Evolutionary conservation across 2,113 vertebrate species (phyloP), one percentile per base, ranked within the genome.

Genomic region (Caloenas nicobarica): DNA sequence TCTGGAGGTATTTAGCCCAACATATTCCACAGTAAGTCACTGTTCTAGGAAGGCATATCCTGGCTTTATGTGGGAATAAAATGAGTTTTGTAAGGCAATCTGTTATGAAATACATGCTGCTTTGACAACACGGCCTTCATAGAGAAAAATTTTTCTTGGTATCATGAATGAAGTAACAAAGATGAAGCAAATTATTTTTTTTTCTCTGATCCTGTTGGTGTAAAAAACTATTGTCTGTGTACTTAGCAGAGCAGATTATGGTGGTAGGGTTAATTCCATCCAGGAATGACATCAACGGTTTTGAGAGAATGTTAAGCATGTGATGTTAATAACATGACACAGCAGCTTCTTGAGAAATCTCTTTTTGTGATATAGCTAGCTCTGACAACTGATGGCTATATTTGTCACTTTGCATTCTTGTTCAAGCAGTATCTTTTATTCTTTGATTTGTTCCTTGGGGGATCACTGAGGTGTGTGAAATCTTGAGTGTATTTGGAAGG

Each of bases 361-460:
- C 36, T 89, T 91, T 42, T 23, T 89, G 54, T 61, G 34, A 38
- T 65, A 54, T 9, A 80, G 13, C 16, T 53, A 38, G 12, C 46
- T 62, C 42, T 95, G 76, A 91, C 71, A 91, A 82, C 65, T 85
- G 61, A 94, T 86, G 51, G 25, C 50, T 95, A 1, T 83, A 89
- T 95, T 91, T 95, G 79, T 88, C 91, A 88, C 53, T 88, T 82
- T n/a, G 5, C 64, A 71, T 96, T 90, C 65, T 46, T 86, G 29
- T 80, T 88, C 71, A 81, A 83, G 17, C 7, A 9, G 4, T 78
- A 77, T 56, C 57, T 91, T 93, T 84, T 76, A 76, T 68, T 96
- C 74, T 77, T 64, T 72, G 76, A 21, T 78, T 86, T 86, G 6
- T 69, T 91, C 51, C 76, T 81, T 83, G 57, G 31, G n/a, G n/a